phyloP scores from a whole-genome alignment of 2,113 vertebrate species.

The Balaeniceps rex region DNA sequence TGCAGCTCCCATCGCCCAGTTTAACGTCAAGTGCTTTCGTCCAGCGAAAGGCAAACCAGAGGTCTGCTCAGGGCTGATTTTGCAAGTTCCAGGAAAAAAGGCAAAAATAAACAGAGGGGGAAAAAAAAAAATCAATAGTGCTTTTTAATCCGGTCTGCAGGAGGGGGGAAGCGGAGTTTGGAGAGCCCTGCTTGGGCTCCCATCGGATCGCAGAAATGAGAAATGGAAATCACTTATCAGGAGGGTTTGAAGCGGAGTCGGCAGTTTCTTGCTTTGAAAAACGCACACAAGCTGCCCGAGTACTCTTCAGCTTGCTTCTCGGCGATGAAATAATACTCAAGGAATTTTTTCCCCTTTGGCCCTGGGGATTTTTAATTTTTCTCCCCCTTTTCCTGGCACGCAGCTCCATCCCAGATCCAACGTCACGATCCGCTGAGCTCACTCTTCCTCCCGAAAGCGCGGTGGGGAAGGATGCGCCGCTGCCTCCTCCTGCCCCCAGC shows the following conservation, averaged over 20 bases:
- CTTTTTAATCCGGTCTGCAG: background rate
- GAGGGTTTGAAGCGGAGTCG: background rate
- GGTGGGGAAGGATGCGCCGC: background rate
- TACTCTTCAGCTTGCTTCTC: background rate
- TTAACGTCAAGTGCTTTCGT: background rate
- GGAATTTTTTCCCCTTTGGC: background rate
- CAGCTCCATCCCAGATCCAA: background rate
- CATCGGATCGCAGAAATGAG: background rate
- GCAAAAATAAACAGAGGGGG: background rate
- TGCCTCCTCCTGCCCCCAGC: background rate
- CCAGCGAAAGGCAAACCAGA: background rate
- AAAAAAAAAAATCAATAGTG: background rate
- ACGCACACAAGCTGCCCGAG: background rate
- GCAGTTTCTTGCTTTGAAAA: background rate
- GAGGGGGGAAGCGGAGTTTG: background rate
- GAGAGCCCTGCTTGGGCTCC: background rate
- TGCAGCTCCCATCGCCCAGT: background rate
- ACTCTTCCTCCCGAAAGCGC: background rate
- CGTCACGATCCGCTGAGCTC: background rate
- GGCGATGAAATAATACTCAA: background rate
- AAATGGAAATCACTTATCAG: background rate
- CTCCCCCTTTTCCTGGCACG: background rate
- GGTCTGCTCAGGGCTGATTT: slow-evolving; percentile 7
- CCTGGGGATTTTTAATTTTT: background rate
- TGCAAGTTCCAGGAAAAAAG: slow-evolving; percentile 7